Percentiles rank a stretch among this genome's conserved stretches.
Evolutionary conservation across 2,113 vertebrate species (phyloP).

Genomic region (Hippoglossus stenolepis): DNA sequence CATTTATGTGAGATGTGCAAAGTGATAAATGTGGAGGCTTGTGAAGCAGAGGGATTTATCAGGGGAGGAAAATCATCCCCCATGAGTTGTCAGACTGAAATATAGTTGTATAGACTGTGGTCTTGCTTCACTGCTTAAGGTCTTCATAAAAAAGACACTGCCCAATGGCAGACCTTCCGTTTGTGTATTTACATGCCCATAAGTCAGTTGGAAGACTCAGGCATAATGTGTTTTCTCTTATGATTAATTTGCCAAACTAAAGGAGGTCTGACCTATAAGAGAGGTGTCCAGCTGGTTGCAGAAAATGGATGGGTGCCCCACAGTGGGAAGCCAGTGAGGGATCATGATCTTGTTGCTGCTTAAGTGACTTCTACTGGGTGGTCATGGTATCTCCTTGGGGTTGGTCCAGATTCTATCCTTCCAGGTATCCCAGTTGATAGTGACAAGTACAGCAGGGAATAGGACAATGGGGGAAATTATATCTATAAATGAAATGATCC

Average conservation of each 20-base stretch:
- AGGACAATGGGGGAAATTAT: background rate
- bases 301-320: background rate
- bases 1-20: slow-evolving; percentile 28
- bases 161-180: background rate
- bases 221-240: background rate
- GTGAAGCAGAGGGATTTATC: background rate
- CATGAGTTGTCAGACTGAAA: slow-evolving; percentile 1
- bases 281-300: background rate
- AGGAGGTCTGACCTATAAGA: background rate
- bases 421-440: background rate
- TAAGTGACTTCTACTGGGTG: background rate
- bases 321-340: background rate
- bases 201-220: background rate
- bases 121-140: background rate
- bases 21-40: background rate
- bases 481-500: background rate
- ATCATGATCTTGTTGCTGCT: background rate
- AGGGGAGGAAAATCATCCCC: background rate
- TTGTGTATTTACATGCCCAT: background rate
- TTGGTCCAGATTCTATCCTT: background rate
- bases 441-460: background rate
- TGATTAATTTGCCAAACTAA: background rate
- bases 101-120: background rate
- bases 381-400: background rate
- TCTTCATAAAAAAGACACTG: background rate